Base-by-base conservation (phyloP, 2,888 invertebrate genomes). In the Tipula unca region DNA sequence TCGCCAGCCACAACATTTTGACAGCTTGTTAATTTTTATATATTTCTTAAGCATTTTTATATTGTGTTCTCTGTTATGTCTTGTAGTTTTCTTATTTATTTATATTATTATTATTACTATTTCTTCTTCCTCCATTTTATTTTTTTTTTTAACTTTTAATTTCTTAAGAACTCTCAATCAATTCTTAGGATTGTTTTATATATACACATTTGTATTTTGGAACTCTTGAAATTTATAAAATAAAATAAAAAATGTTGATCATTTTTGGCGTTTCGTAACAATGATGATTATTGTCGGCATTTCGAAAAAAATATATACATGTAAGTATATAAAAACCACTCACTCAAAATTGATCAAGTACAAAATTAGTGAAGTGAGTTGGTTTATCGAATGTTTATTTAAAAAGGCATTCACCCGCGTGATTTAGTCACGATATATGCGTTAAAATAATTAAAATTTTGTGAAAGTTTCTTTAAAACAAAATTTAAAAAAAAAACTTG, bases 1-100 rank as follows among this genome's bases (percentile, higher is more conserved):
- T 69, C 69, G 69, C 69, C 69, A 69, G 69, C 69, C 69, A 69
- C 69, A 69, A 69, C 69, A 69, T 69, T 69, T 69, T 69, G 69
- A 69, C 69, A 69, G 69, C 69, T 69, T 69, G 69, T 69, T 69
- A 69, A 69, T 69, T 69, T 69, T 69, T 69, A 69, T 69, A 69
- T 69, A 69, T 69, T 69, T 69, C 69, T 69, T 69, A 69, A 69
- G 25, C 69, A 69, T 69, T 69, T 48, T 69, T 69, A 69, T 69
- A 69, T 69, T 69, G 69, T 69, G 25, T 69, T 69, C 25, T 69
- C 25, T 6, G 69, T 69, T 69, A 69, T 69, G 69, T 69, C 69
- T 69, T 69, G 69, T 69, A 69, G 69, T 69, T 69, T 69, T 69
- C 69, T 69, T 69, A 69, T 69, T 69, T 69, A 69, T 69, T 69